Base-by-base conservation (phyloP, 2,113 vertebrate genomes). In the Nymphicus hollandicus region DNA sequence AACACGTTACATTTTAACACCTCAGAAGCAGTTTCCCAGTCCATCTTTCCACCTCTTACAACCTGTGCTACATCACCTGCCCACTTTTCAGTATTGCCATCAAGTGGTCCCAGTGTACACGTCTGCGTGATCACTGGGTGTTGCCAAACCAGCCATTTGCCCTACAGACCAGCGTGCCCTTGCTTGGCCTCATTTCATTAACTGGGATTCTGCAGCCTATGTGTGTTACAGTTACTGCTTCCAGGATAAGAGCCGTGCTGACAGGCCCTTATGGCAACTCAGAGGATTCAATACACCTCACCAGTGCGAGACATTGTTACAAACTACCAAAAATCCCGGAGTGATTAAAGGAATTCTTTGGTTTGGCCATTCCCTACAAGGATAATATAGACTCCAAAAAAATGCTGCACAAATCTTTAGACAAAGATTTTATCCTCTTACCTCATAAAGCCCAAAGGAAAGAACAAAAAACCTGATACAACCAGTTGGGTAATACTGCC, bases 151-250 rank as follows among this genome's bases (percentile, higher is more conserved):
- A 86, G 37, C n/a, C 43, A 2, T 31, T 33, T 43, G 63, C 52
- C 76, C 53, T 11, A 5, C 77, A 63, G 72, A 37, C 23, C 23
- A 17, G 9, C 10, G 1, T 86, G 90, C 71, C 82, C 80, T 82
- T 43, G 53, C 65, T n/a, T 69, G 86, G 91, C 83, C 94, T 92
- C 18, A 4, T 95, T 95, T 95, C 70, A 28, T 65, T 60, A 92
- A 47, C 0, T 44, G 91, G 83, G 83, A 74, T 86, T 76, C 94
- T 84, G 86, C 60, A 79, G 58, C 1, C 1, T 41, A 18, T 5
- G 3, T 71, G 80, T 7, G 24, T 37, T 53, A 55, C 81, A 37
- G 53, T 3, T 47, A 28, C 71, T 5, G 71, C 55, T 86, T 39
- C 43, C 73, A 70, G 88, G n/a, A 6, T 1, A 17, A 56, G 17